These are phyloP conservation scores for Acrocephalus kingi DNA, from an alignment of 2,113 vertebrate species.

Conservation along the genomic window DNA sequence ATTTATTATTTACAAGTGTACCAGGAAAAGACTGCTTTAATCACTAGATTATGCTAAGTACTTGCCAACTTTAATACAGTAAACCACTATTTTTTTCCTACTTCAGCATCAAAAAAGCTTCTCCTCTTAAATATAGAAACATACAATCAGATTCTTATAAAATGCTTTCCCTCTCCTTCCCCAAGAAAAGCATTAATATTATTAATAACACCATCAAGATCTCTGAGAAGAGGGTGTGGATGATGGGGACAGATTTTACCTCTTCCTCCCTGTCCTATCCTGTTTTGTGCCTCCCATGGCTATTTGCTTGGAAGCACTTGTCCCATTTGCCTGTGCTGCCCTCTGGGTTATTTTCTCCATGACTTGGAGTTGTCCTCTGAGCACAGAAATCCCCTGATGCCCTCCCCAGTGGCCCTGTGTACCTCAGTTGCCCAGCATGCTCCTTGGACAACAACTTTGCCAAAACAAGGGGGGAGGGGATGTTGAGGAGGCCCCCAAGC, in stretches of 20 bases:
- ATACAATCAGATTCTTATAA: background rate
- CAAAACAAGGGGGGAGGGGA: background rate
- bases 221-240: background rate
- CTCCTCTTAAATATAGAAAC: background rate
- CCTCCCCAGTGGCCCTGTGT: background rate
- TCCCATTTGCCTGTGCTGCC: background rate
- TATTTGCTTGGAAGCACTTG: background rate
- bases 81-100: background rate
- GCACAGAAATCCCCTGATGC: background rate
- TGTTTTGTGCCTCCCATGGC: background rate
- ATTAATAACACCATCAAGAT: background rate
- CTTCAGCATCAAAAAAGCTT: background rate
- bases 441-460: background rate
- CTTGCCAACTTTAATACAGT: background rate
- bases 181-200: background rate
- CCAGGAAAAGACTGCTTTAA: background rate
- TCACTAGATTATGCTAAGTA: background rate
- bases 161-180: background rate
- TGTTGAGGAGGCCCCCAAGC: background rate
- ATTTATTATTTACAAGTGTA: background rate
- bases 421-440: background rate
- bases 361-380: background rate
- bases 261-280: background rate
- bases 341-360: background rate
- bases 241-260: background rate